Percentiles rank a stretch among this genome's conserved stretches.
Evolutionary conservation across 1,140 invertebrate species (phyloP).

Genomic region (Sesamia nonagrioides): DNA sequence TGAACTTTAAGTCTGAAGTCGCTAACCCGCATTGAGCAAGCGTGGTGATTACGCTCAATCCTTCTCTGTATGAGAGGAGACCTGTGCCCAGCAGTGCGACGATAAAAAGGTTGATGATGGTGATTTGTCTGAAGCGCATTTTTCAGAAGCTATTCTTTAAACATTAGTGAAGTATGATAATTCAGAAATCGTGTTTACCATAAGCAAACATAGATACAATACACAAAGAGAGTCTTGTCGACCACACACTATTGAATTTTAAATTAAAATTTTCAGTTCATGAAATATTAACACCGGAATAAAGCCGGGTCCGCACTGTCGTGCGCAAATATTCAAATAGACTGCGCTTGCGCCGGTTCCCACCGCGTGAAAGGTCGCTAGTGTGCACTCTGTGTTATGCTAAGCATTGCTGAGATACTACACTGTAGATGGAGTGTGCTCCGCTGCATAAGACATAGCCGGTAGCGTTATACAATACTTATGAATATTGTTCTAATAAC

Average conservation of each 20-base stretch:
- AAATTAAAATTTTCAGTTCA: constrained; percentile 72
- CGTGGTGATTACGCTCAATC: too few relatives aligned
- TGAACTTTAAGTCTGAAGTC: too few relatives aligned
- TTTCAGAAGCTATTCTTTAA: background rate
- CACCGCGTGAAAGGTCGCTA: constrained; percentile 65
- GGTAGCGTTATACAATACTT: constrained; percentile 43
- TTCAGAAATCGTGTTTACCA: constrained; percentile 7
- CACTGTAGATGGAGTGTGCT: constrained; percentile 56
- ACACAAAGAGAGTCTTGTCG: constrained; percentile 53
- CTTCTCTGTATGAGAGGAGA: too few relatives aligned
- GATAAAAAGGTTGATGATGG: too few relatives aligned
- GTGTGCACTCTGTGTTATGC: constrained; percentile 69
- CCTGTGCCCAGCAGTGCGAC: too few relatives aligned
- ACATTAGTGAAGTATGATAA: constrained; percentile 27
- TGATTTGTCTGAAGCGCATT: background rate
- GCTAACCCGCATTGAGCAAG: too few relatives aligned
- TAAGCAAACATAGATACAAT: constrained; percentile 33
- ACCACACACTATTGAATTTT: constrained; percentile 64
- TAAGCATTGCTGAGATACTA: constrained; percentile 62
- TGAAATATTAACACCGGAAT: constrained; percentile 75
- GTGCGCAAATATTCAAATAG: constrained; percentile 68
- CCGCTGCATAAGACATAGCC: constrained; percentile 42
- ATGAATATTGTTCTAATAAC: background rate
- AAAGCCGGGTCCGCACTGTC: constrained; percentile 59
- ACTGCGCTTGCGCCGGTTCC: constrained; percentile 68